Base-by-base conservation (phyloP, 1,140 invertebrate species). In the Batillaria attramentaria region DNA sequence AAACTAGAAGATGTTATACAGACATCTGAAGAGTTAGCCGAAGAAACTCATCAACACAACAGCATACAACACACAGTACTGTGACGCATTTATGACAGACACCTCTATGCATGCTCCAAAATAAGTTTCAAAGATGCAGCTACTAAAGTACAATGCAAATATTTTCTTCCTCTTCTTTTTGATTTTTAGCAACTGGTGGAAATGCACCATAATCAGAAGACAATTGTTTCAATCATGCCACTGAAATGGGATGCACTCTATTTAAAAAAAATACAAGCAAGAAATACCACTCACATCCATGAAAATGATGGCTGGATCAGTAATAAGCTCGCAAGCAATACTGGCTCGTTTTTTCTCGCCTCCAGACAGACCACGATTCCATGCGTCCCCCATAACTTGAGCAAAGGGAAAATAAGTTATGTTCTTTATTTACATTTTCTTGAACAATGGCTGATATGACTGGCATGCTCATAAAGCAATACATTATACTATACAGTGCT, bases 261-360 rank as follows among this genome's bases (percentile, higher is more conserved):
- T 1, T 4, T 31, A 46, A 24, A 46, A n/a, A 0, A 20, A 70
- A 28, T n/a, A 35, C 31, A 18, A 16, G 31, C 16, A 8, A 28
- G 28, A 37, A 35, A 39, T 24, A 31, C 60, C 77, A 93, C 95
- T 95, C 93, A 97, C 96, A 91, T 97, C 96, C 31, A 97, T 91
- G n/a, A 97, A 91, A 93, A 97, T 95, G 16, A 97, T 89, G 28
- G 94, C 93, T 31, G 96, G 96, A 92, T 98, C 96, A 85, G 95
- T 96, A 57, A 97, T 92, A 73, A 97, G 92, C 92, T 97, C 96
- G 88, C 95, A 96, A 35, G 95, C 96, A 86, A 97, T 97, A 86
- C 95, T 96, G 10, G 95, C 95, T 86, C 96, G 91, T 87, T 97
- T 97, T 92, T 95, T 97, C 87, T 97, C 96, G 18, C 96, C 96